These are phyloP conservation scores for Turdus rufiventris DNA, from an alignment of 2,113 vertebrate species.

Conservation along the genomic window DNA sequence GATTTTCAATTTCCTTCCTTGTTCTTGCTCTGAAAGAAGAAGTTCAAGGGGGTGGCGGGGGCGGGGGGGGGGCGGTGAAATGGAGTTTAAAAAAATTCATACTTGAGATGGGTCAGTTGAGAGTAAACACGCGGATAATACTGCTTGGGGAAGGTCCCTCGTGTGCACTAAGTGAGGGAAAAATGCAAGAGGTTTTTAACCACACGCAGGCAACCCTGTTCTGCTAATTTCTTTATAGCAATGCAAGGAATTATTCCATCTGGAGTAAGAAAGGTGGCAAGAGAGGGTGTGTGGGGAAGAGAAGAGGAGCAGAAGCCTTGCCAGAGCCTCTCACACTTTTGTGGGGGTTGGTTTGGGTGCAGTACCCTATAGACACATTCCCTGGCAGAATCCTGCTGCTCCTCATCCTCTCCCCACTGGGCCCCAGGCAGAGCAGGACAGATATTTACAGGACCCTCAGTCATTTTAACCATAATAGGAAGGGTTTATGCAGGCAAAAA, in stretches of 20 bases:
- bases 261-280: not conserved
- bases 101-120: not conserved
- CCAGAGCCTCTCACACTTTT: not conserved
- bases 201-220: not conserved
- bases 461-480: not conserved
- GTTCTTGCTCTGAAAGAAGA: constrained; percentile 85
- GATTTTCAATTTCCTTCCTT: constrained; percentile 89
- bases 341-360: not conserved
- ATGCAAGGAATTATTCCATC: not conserved
- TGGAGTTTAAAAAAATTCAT: not conserved
- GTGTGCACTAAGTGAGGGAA: not conserved
- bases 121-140: constrained; percentile 1
- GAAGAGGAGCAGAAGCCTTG: not conserved
- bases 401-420: accelerated
- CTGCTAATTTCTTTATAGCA: not conserved
- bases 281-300: not conserved
- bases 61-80: not conserved
- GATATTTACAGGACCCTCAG: not conserved
- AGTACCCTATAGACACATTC: not conserved
- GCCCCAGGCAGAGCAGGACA: not conserved
- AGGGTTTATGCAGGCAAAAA: not conserved
- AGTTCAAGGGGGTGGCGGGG: not conserved
- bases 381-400: not conserved
- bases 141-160: not conserved
- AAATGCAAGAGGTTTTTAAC: constrained; percentile 11